These are phyloP conservation scores for Oenanthe oenanthe DNA, from an alignment of 2,113 vertebrate genomes.

Conservation along the genomic window DNA sequence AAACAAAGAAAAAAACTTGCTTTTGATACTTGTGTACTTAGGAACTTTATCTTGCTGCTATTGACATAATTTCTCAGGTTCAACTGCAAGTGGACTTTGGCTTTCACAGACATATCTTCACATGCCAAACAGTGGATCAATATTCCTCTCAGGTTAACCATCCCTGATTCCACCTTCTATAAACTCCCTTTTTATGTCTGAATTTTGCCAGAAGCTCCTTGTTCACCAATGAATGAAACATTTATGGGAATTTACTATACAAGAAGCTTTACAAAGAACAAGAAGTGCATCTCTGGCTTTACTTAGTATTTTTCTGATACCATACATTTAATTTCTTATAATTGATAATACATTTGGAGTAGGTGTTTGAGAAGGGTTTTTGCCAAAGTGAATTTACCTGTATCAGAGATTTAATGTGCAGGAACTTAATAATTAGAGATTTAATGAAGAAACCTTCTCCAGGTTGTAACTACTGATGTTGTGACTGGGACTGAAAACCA, in stretches of 20 bases:
- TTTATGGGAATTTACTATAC: background rate
- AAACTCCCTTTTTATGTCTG: background rate
- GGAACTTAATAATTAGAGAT: background rate
- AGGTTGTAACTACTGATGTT: background rate
- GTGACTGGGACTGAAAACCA: constrained; percentile 14
- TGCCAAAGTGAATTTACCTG: constrained; percentile 17
- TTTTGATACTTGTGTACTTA: background rate
- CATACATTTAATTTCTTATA: background rate
- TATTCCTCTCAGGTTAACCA: background rate
- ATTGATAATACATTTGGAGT: background rate
- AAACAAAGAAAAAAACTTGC: background rate
- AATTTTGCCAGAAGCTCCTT: background rate
- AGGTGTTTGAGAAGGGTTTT: background rate
- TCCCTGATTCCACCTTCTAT: background rate
- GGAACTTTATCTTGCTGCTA: background rate
- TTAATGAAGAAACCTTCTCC: background rate
- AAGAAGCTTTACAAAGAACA: constrained; percentile 13
- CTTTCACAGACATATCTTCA: background rate
- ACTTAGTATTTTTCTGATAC: constrained; percentile 20
- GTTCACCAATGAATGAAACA: background rate
- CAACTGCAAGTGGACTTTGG: background rate
- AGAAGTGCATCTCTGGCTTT: constrained; percentile 8
- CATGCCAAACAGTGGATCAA: background rate
- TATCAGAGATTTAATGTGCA: background rate
- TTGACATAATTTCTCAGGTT: background rate